Evolutionary conservation across 2,888 invertebrate species (phyloP), one percentile per base, ranked within the genome.

Genomic region (Pachydiplax longipennis): DNA sequence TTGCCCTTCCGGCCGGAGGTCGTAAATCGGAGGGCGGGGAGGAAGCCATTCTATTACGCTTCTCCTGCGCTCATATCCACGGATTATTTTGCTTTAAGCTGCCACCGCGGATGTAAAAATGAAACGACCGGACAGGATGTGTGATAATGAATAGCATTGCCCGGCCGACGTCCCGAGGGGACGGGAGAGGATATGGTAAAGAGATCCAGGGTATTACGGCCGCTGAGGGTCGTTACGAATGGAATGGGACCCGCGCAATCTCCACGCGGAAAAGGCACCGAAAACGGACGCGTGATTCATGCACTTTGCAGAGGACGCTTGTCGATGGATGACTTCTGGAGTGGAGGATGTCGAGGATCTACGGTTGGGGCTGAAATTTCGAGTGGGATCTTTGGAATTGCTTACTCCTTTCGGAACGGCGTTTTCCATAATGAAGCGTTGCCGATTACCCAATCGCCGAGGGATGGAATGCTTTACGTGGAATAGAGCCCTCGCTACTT

Each of bases 1-100:
- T 87, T 87, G 37, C 87, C 87, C 61, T 87, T 87, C 87, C 87
- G 87, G 87, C 87, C 87, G 87, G 87, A 87, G 87, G 87, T 87
- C 61, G 58, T 87, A 87, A 87, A 87, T 87, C 87, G 87, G 83
- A 58, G 58, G 83, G 53, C 18, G 83, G 35, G 83, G 53, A 53
- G 48, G 31, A 40, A 31, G 48, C n/a, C 31, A 53, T 37, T 37
- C 87, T 48, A 61, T 87, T 61, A 87, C 58, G 87, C 53, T 58
- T 25, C 31, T 58, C 83, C 83, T 83, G 13, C 83, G 35, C 53
- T 6, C 58, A 25, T 18, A 87, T 87, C 37, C 87, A 3, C 37
- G 87, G 87, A 87, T 87, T 87, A 87, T 65, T 87, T 87, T n/a
- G 87, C 87, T 61, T 65, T 65, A 65, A 87, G 87, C 83, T 35